These are phyloP conservation scores for Ypsolopha scabrella DNA, from an alignment of 2,888 invertebrate species.

Conservation along the genomic window DNA sequence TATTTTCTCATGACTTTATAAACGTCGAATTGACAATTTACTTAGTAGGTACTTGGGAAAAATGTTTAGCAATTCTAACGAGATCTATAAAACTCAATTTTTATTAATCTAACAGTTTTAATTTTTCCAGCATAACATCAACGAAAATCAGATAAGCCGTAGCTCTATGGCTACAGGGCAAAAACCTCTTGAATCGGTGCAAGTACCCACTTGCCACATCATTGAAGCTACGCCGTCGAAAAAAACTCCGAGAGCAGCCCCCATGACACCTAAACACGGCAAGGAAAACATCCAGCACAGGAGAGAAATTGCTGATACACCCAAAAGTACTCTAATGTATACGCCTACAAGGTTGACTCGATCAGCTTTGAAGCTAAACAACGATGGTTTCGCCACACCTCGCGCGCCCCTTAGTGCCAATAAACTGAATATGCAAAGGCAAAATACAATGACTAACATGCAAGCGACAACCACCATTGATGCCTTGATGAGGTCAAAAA, in stretches of 20 bases:
- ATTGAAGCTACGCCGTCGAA: constrained; percentile 30
- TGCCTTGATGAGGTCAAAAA: constrained; percentile 46
- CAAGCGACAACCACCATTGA: constrained; percentile 38
- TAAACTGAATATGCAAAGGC: constrained; percentile 40
- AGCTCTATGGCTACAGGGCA: constrained; percentile 55
- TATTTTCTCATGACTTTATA: no score
- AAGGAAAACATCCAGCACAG: constrained; percentile 48
- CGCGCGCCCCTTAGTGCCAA: constrained; percentile 47
- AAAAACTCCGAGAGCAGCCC: constrained; percentile 31
- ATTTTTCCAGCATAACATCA: constrained; percentile 57
- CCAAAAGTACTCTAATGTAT: constrained; percentile 34
- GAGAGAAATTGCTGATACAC: constrained; percentile 25
- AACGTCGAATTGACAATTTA: no score
- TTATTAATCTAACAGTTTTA: constrained; percentile 1
- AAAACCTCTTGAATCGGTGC: constrained; percentile 11
- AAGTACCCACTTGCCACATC: constrained; percentile 17
- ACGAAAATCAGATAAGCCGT: constrained; percentile 59
- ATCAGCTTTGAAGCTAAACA: constrained; percentile 44
- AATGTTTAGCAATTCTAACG: no score
- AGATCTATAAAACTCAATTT: not conserved
- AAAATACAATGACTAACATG: constrained; percentile 31
- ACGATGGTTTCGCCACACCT: constrained; percentile 53
- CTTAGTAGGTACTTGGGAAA: no score
- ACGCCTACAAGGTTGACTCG: constrained; percentile 51
- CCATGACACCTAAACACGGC: constrained; percentile 45